Base-by-base conservation (phyloP, 2,113 vertebrate genomes). In the Solea solea region DNA sequence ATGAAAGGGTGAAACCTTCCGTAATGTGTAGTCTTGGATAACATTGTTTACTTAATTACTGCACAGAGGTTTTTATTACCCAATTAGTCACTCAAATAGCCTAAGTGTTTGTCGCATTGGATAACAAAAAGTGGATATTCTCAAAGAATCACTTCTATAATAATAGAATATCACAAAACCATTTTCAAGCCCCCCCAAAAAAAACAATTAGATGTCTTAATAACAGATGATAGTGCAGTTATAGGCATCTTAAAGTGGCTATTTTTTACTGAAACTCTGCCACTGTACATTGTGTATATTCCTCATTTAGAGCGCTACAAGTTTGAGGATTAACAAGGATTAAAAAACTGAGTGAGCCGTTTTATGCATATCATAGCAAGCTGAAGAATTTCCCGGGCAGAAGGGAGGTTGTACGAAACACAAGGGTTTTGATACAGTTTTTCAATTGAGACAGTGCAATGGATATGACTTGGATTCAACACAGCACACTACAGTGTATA, bases 291-390 rank as follows among this genome's bases (percentile, higher is more conserved):
- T 34, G 3, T 34, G 34, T 34, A 34, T 34, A 34, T 34, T 34
- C 34, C 34, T 34, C 34, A 3, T 34, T 34, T 6, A 34, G 5
- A 34, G 34, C 0, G 34, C 34, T 34, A 2, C 34, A 34, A 34
- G 79, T 72, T 68, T 66, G 72, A 72, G 66, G 27, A 62, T 58
- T 78, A 61, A 63, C 78, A 41, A 70, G 86, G 78, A 87, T 76
- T 80, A 78, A 81, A 80, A 78, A 80, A 79, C 51, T 64, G 42
- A 5, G 69, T 78, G 67, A 86, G 77, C 79, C 64, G 77, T 76
- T 77, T 83, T 74, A 50, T 81, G 72, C 84, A 81, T 82, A 67
- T 45, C 62, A 64, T 16, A 49, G 64, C 44, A 60, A 66, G 45
- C 54, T 79, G 61, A 83, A 46, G 44, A 60, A 53, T 28, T 72